These are phyloP conservation scores for Gerris lacustris DNA, from an alignment of 2,888 invertebrate species.

Conservation along the genomic window DNA sequence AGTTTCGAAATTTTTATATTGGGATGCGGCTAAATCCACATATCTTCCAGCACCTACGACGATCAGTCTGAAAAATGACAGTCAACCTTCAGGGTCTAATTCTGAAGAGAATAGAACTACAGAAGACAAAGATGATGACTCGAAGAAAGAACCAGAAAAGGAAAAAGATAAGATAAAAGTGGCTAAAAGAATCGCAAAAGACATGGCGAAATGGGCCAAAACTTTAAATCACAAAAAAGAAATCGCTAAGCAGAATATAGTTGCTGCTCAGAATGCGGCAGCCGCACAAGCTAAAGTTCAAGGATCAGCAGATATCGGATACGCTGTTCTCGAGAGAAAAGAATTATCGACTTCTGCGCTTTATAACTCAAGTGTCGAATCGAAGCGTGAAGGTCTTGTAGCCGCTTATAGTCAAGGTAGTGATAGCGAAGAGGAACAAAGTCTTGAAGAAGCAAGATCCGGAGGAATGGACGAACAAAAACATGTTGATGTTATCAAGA, in stretches of 20 bases:
- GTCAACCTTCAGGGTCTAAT: constrained; percentile 30
- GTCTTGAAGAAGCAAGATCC: constrained; percentile 46
- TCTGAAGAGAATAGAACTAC: constrained; percentile 20
- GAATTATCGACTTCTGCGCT: constrained; percentile 33
- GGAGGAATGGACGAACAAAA: constrained; percentile 36
- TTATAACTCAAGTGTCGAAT: constrained; percentile 16
- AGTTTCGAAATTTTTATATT: constrained; percentile 84
- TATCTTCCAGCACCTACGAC: constrained; percentile 38
- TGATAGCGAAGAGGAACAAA: constrained; percentile 51
- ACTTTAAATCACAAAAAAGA: constrained; percentile 93
- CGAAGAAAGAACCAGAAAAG: constrained; percentile 48
- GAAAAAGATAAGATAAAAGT: constrained; percentile 92
- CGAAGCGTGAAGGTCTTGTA: constrained; percentile 41
- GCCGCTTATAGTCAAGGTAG: constrained; percentile 70
- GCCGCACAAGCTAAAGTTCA: constrained; percentile 40
- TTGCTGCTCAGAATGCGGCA: constrained; percentile 36
- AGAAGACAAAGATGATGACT: constrained; percentile 32
- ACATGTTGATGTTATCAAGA: constrained; percentile 68
- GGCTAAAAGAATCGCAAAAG: constrained; percentile 93
- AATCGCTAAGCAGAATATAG: constrained; percentile 36
- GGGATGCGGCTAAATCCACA: constrained; percentile 57
- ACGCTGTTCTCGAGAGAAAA: constrained; percentile 76
- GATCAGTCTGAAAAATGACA: constrained; percentile 20
- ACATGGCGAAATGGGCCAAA: constrained; percentile 92
- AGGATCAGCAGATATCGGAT: constrained; percentile 69